phyloP scores from a whole-genome alignment of 2,113 vertebrate genomes.

The Sebastes schlegelii region DNA sequence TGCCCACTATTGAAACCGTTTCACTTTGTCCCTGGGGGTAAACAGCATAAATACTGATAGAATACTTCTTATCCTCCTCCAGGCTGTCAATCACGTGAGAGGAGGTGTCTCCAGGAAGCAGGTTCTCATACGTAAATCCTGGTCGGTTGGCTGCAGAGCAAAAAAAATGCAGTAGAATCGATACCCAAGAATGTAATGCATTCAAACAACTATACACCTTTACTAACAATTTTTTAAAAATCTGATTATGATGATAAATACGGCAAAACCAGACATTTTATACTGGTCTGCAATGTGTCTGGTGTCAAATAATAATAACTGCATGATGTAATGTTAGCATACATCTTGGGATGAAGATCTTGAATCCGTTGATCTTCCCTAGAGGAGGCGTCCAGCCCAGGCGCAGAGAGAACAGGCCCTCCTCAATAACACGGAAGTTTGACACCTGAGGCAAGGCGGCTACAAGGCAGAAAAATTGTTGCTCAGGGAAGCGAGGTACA shows the following conservation, averaged over 20 bases:
- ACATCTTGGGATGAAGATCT: slow-evolving; percentile 91
- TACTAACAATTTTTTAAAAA: neutral
- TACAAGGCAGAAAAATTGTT: slow-evolving; percentile 54
- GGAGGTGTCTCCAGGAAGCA: slow-evolving; percentile 81
- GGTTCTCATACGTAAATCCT: slow-evolving; percentile 84
- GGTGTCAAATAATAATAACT: neutral
- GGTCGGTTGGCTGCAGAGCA: slow-evolving; percentile 82
- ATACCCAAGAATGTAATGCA: neutral
- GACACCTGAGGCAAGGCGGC: slow-evolving; percentile 86
- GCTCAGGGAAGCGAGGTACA: neutral
- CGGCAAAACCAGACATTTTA: neutral
- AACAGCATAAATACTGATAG: slow-evolving; percentile 85
- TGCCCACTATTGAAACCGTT: slow-evolving; percentile 83
- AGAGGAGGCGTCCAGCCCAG: slow-evolving; percentile 88
- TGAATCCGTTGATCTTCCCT: slow-evolving; percentile 86
- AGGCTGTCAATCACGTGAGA: slow-evolving; percentile 89
- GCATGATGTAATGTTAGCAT: slow-evolving; percentile 44
- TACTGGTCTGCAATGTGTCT: neutral
- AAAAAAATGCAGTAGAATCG: slow-evolving; percentile 15
- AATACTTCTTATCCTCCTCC: slow-evolving; percentile 88
- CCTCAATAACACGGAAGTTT: slow-evolving; percentile 91
- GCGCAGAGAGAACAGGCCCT: slow-evolving; percentile 88
- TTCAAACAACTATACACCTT: neutral
- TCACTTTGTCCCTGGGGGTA: slow-evolving; percentile 86
- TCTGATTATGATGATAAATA: neutral